Evolutionary conservation across 92 coral and sea anemone species (phyloP), one percentile per base, ranked within the genome.

Genomic region (Epizoanthus fatuus): DNA sequence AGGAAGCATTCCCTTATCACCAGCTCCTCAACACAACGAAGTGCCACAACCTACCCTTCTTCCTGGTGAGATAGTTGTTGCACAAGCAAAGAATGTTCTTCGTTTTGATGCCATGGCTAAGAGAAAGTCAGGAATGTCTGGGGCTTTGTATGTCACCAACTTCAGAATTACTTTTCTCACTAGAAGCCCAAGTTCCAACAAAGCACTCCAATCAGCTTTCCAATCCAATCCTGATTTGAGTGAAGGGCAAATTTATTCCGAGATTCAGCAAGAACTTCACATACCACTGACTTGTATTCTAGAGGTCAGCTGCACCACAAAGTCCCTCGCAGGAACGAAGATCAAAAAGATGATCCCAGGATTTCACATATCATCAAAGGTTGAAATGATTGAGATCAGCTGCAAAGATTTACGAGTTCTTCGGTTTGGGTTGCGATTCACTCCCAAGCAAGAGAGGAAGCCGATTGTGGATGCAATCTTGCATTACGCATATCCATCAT

Each of bases 31-130:
- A 77, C 55, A 17, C 2, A 94, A 94, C 54, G 86, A 80, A 0
- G 60, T 85, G 40, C 99, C 97, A 45, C 79, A 65, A 71, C 95
- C 97, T 19, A 80, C 85, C 22, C 90, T 90, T n/a, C 90, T 97
- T 56, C 98, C 99, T 6, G 99, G 99, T 3, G 99, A 97, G 75
- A 93, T 97, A 14, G 89, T 95, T 82, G 97, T 97, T 72, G 98
- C 98, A 6, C 81, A 87, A 37, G 97, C 98, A n/a, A 74, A 86
- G 25, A 93, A 97, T 54, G 99, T 97, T 37, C 92, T 97, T 9
- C 92, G 99, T 35, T 97, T 93, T 84, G 92, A 91, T 59, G 95
- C 99, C 10, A 97, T 97, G 99, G 96, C 97, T 51, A 93, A 95
- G 82, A 86, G 95, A 59, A 95, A 92, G 73, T 95, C 98, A 37